Conservation (phyloP, 2,797 vertebrate species). For the Zenarchopterus dispar region DNA sequence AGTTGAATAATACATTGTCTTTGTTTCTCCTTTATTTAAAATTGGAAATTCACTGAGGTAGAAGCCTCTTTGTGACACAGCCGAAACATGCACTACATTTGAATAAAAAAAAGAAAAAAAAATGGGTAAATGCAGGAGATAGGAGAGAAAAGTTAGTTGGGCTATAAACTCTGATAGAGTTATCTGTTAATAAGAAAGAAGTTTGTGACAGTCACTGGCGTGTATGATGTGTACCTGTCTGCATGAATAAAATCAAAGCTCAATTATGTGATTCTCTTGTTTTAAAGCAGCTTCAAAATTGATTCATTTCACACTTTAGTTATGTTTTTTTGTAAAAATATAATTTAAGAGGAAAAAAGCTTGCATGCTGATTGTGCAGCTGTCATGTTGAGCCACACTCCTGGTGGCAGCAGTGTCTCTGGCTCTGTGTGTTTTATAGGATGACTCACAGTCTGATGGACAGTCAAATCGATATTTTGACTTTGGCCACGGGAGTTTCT, state of each 20-base stretch:
- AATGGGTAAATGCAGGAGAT: too few species aligned
- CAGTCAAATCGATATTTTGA: constrained; percentile 83
- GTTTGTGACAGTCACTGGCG: not conserved
- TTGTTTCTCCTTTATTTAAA: not conserved
- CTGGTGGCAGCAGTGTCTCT: constrained; percentile 62
- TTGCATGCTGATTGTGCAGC: constrained; percentile 43
- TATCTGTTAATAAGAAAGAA: not conserved
- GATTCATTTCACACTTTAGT: constrained; percentile 7
- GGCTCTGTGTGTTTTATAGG: constrained; percentile 58
- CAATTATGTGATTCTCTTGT: not conserved
- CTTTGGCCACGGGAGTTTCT: constrained; percentile 76
- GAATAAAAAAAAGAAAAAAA: too few species aligned
- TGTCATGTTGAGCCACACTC: constrained; percentile 61
- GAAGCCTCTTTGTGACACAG: not conserved
- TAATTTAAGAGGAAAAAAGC: constrained; percentile 22
- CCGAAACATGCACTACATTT: not conserved
- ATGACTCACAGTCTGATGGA: constrained; percentile 75
- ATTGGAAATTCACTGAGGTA: not conserved
- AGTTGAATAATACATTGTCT: too few species aligned
- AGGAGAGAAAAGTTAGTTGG: not conserved
- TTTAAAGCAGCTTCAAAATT: constrained; percentile 5
- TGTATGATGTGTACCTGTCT: not conserved
- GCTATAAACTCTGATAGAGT: not conserved
- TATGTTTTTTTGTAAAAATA: constrained; percentile 10
- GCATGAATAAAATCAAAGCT: not conserved